Base-by-base conservation (phyloP, 2,888 invertebrate genomes). In the Gymnoscelis rufifasciata region DNA sequence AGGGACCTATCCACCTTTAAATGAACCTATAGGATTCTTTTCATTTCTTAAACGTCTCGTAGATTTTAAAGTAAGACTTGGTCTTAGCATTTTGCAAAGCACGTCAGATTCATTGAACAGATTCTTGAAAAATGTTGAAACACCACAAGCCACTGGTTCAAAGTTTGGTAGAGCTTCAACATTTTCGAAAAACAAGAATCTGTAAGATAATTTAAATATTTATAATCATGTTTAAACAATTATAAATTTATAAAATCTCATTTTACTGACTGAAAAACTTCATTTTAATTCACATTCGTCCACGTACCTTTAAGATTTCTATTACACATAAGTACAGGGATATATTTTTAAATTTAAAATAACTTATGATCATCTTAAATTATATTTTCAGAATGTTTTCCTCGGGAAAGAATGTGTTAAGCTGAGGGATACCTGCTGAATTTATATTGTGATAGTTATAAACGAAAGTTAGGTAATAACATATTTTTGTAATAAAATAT, bases 61-160 rank as follows among this genome's bases (percentile, higher is more conserved):
- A 1, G 92, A 93, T 64, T 89, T 93, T 42, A 94, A 94, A 72
- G 80, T 93, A 23, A 88, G 90, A 60, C 72, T 93, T 35, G 93
- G 93, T 0, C 69, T 94, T 42, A 91, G 92, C 46, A 84, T 94
- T 51, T 70, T 94, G 10, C 91, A 92, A 63, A 91, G 90, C 46
- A 92, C 93, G 1, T 92, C 93, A 7, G 90, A 92, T 41, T 90
- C 91, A 3, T 79, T 94, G 38, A 91, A 91, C 23, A 90, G 89
- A 62, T 93, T 93, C 68, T 76, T 93, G 30, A 88, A 90, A 41
- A 88, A 88, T 57, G 90, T 93, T 52, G 91, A 93, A 40, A 54
- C 54, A 1, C 41, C 52, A 30, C 43, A 48, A 37, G 38, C 61
- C 64, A 69, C 52, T 35, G 23, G 31, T 3, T 10, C 38, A 10